Evolutionary conservation across 2,113 vertebrate genomes (phyloP), one percentile per base, ranked within the genome.

Genomic region (Cromileptes altivelis): DNA sequence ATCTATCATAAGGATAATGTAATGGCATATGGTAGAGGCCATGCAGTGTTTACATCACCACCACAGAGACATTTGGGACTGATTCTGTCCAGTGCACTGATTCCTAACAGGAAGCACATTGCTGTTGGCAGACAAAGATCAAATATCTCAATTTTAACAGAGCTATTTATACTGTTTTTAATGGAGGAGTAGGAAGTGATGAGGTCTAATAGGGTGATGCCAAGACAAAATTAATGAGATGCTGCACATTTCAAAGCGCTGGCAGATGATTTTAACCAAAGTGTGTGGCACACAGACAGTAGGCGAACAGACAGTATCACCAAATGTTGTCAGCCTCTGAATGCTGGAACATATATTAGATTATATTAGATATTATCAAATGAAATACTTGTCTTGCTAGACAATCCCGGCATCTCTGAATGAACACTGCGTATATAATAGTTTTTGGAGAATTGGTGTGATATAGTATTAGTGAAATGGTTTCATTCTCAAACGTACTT

Each of bases 151-250:
- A 1, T 53, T 52, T 68, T 14, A n/a, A 68, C 47, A 45, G 1
- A 70, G 42, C 62, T 57, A 68, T 72, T 69, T 37, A 64, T 72
- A 55, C 52, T n/a, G 40, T 60, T 70, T 58, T 60, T 42, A 75
- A 72, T 47, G 45, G 11, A 45, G 67, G 61, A 42, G 67, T 68
- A 67, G 30, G 64, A 58, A 79, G 70, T 40, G 37, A 78, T 15
- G 40, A 49, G 58, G 33, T 40, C 14, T 64, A 47, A 37, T 6
- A 47, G 40, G 40, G 62, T 1, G 45, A 79, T 68, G 65, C 88
- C 77, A 75, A 58, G 37, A 86, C 61, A 68, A 55, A 52, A 65
- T 50, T 23, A 18, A 55, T 57, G 45, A 82, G 75, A 69, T 37
- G 37, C 9, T 74, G 53, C 45, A 78, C 52, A 60, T 56, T 78